Evolutionary conservation across 1,140 invertebrate species (phyloP), one percentile per base, ranked within the genome.

Genomic region (Lasioglossum albipes): DNA sequence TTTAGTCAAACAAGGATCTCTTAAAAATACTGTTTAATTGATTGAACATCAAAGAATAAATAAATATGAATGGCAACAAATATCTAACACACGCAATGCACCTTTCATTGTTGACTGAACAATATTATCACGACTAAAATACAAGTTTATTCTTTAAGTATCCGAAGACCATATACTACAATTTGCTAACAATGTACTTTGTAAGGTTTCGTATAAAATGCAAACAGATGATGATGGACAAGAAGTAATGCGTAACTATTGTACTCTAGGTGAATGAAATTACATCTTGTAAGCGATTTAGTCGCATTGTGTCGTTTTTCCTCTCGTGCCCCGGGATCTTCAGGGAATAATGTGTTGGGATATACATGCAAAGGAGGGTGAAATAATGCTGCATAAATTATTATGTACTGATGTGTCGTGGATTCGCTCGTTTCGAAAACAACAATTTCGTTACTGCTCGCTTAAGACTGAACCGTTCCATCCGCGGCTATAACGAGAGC

Each of bases 161-260:
- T 27, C 59, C 74, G 9, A 62, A 20, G 7, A 20, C 49, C 4
- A 59, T 59, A 45, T 2, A 45, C 59, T 4, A 27, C 3, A 16
- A 77, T 31, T 13, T 22, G 45, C 27, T 52, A 49, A 57, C 36
- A 42, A 31, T 65, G 18, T 45, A 41, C 66, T 45, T 22, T 10
- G 16, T 18, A 22, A 36, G 16, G 36, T 45, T 67, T 54, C 36
- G 4, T 72, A 27, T 22, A 13, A 75, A 52, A 54, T 27, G 49
- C 12, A 6, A 41, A 49, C 76, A 75, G 27, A 59, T 54, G 57
- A 66, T 69, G 22, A 82, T 54, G 62, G 49, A 85, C 62, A 42
- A 82, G 80, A 85, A 85, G 74, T 85, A 84, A 67, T 69, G 68
- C 85, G 62, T 85, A 52, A 31, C 20, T 13, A 54, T 68, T 64